A percentile compares a stretch with the other conserved stretches of the same genome.
phyloP scores from a whole-genome alignment of 2,113 vertebrate genomes.

The Paracanthobrama guichenoti region DNA sequence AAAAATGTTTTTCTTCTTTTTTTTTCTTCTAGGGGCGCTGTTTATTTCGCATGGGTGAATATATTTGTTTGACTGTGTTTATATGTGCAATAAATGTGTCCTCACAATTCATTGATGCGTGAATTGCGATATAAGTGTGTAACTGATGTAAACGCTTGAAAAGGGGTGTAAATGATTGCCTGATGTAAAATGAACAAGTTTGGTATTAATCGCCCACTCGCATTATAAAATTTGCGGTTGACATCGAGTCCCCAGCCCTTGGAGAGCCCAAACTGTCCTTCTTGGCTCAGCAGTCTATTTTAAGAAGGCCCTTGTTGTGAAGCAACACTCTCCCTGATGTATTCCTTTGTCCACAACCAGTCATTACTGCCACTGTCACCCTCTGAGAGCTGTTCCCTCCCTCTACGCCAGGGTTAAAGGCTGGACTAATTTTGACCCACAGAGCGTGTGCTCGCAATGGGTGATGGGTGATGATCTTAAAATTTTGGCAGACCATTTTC shows the following conservation, averaged over 20 bases:
- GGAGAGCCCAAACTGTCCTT: slow-evolving; percentile 23
- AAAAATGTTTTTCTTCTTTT: background rate
- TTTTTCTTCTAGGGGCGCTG: background rate
- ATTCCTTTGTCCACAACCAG: slow-evolving; percentile 40
- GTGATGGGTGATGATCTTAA: slow-evolving; percentile 32
- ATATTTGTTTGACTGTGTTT: background rate
- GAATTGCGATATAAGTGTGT: background rate
- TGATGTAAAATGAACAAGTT: background rate
- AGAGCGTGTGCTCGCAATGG: background rate
- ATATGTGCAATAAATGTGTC: background rate
- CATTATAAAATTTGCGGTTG: background rate
- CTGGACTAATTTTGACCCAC: slow-evolving; percentile 33
- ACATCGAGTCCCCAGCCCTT: background rate
- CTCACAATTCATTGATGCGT: background rate
- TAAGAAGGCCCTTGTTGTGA: slow-evolving; percentile 44
- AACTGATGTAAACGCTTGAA: background rate
- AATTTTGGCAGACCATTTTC: slow-evolving; percentile 27
- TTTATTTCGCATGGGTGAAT: background rate
- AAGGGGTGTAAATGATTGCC: background rate
- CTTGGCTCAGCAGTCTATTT: slow-evolving; percentile 17
- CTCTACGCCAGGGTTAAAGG: slow-evolving; percentile 25
- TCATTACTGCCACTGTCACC: slow-evolving; percentile 48
- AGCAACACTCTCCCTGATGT: slow-evolving; percentile 12
- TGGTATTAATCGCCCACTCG: background rate
- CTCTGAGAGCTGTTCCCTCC: slow-evolving; percentile 28